Base-by-base conservation (phyloP, 1,140 invertebrate genomes). In the Pogonomyrmex barbatus region DNA sequence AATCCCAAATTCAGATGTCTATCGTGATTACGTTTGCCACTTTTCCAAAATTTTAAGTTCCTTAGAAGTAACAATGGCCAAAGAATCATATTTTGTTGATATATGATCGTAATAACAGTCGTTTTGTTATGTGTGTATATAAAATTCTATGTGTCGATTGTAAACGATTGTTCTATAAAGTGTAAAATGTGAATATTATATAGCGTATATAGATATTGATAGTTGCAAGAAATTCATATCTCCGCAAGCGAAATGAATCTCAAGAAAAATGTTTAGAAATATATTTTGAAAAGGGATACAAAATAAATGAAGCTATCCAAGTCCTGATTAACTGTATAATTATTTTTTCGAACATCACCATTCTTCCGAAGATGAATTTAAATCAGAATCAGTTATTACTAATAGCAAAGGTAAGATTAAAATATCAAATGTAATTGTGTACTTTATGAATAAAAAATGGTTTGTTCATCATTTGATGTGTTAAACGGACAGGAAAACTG, bases 131-230 rank as follows among this genome's bases (percentile, higher is more conserved):
- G 8, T 68, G 17, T 67, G 5, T 47, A 24, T 30, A 79, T 9
- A 33, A 65, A 67, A 52, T 54, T 50, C 24, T 65, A 52, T 67
- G 42, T 62, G 45, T 79, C 45, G 45, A 78, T 63, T 65, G 24
- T 62, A 36, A 79, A 12, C n/a, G 36, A n/a, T 24, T 24, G 24
- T 42, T 52, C n/a, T 42, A 47, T 65, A 65, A 39, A 52, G 24
- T 45, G 24, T 67, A 79, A 67, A 67, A 79, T 67, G 33, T 65
- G 60, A 52, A 30, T 68, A 78, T 62, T 24, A 79, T 78, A 79
- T 14, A 67, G 58, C 17, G 33, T 78, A 33, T 78, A 65, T 65
- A 47, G 42, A n/a, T 81, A 50, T 79, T 39, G 50, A 81, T 68
- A n/a, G 12, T 81, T 33, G 36, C 36, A 70, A 81, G 14, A 60